Evolutionary conservation across 2,113 vertebrate genomes (phyloP).

Genomic region (Glaucidium brasilianum): DNA sequence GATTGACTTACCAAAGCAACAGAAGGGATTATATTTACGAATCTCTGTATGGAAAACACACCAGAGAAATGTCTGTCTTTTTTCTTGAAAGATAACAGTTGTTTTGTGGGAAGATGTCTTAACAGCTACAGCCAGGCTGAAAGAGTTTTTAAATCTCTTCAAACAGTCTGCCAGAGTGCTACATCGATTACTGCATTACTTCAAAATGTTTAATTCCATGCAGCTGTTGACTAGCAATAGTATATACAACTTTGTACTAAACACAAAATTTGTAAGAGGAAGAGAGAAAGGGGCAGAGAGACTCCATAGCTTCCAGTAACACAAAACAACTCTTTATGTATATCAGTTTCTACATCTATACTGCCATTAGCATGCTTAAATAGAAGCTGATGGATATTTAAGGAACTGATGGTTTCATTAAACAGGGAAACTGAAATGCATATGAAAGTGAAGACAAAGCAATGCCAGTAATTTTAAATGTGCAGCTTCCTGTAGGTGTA

Average conservation of each 20-base stretch:
- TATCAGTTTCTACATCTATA: not conserved
- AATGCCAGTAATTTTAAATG: not conserved
- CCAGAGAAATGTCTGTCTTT: constrained; percentile 33
- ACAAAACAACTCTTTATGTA: not conserved
- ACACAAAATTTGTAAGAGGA: not conserved
- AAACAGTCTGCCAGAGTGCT: not conserved
- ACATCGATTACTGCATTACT: not conserved
- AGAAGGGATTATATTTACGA: constrained; percentile 62
- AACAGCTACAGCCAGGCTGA: not conserved
- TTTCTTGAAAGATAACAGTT: constrained; percentile 28
- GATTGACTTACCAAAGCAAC: constrained; percentile 75
- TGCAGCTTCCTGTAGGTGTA: constrained; percentile 2
- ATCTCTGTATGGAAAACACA: constrained; percentile 34
- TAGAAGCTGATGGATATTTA: not conserved
- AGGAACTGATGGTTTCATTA: not conserved
- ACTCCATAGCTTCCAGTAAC: not conserved
- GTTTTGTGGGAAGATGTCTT: constrained; percentile 27
- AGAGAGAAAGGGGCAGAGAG: not conserved
- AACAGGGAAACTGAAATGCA: not conserved
- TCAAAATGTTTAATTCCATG: not conserved
- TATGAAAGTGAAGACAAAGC: not conserved
- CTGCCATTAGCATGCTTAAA: not conserved
- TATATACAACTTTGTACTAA: not conserved
- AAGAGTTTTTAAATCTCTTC: constrained; percentile 16
- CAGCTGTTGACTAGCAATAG: not conserved